Evolutionary conservation across 2,888 invertebrate genomes (phyloP).

Genomic region (Thalpophila matura): DNA sequence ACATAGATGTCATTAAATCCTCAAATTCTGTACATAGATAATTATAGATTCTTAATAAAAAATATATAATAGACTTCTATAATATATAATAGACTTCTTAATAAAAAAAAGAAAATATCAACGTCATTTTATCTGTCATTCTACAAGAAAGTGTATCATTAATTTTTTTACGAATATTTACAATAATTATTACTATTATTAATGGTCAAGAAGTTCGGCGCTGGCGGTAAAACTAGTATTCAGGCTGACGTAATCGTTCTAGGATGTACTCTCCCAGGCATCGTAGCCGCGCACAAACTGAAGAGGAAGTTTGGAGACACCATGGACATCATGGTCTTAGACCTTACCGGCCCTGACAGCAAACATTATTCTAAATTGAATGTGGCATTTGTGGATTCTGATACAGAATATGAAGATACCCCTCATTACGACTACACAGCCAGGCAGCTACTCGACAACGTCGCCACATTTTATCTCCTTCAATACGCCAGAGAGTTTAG

Average conservation of each 20-base stretch:
- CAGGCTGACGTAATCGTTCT: conserved; percentile 84
- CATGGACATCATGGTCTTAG: conserved; percentile 84
- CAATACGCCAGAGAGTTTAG: conserved; percentile 78
- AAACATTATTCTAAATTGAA: conserved; percentile 68
- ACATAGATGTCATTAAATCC: too few relatives aligned
- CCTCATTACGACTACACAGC: conserved; percentile 54
- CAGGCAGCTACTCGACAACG: conserved; percentile 67
- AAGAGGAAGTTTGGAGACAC: conserved; percentile 82
- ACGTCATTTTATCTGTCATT: conserved; percentile 15
- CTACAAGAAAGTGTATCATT: conserved; percentile 1
- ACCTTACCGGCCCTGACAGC: conserved; percentile 64
- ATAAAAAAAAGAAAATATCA: not conserved
- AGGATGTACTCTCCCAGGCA: conserved; percentile 85
- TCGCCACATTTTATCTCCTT: conserved; percentile 74
- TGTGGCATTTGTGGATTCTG: conserved; percentile 74
- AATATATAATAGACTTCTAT: too few relatives aligned
- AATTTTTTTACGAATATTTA: not conserved
- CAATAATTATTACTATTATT: conserved; percentile 1
- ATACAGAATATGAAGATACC: conserved; percentile 20
- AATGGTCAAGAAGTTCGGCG: conserved; percentile 64
- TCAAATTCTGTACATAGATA: too few relatives aligned
- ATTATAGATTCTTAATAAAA: too few relatives aligned
- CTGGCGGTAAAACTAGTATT: conserved; percentile 64
- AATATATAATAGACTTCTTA: too few relatives aligned
- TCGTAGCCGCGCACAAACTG: conserved; percentile 85